phyloP scores from a whole-genome alignment of 1,140 invertebrate species.

The roundworm (Caenorhabditis elegans) region WBcel235 BX284605.5:10817501-10818000 shows the following conservation, averaged over 20 bases:
- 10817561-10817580: slow-evolving; percentile 28
- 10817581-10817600: slow-evolving; percentile 29
- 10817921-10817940: background rate
- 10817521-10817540: background rate
- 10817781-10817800: background rate
- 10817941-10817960: background rate
- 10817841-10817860: background rate
- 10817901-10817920: slow-evolving; percentile 1
- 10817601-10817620: slow-evolving; percentile 29
- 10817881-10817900: background rate
- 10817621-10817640: background rate
- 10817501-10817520: background rate
- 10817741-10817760: background rate
- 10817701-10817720: background rate
- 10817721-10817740: background rate
- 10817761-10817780: background rate
- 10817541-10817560: background rate
- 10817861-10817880: background rate
- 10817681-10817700: background rate
- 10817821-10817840: slow-evolving; percentile 21
- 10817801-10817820: background rate
- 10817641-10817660: background rate
- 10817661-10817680: background rate
- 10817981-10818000: background rate
- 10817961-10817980: slow-evolving; percentile 4